Conservation (phyloP, 2,113 vertebrate genomes). For the Macquaria australasica region DNA sequence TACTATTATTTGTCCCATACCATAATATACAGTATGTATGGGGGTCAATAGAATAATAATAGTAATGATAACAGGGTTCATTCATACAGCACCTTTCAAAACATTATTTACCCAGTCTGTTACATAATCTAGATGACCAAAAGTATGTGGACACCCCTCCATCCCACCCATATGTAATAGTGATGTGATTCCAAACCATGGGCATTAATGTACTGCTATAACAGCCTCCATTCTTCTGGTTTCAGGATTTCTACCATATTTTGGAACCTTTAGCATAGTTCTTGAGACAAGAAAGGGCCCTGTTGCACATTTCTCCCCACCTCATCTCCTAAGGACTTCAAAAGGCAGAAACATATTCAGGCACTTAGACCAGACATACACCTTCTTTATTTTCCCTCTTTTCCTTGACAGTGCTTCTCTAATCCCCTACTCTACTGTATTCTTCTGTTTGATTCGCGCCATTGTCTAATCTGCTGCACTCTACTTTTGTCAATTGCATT, state of each 20-base stretch:
- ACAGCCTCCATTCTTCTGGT: no score
- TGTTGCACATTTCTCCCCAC: no score
- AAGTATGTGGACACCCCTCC: no score
- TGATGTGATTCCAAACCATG: no score
- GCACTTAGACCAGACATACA: background rate
- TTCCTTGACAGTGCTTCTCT: background rate
- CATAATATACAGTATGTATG: background rate
- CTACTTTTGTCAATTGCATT: no score
- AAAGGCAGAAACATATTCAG: background rate
- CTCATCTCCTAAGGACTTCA: background rate
- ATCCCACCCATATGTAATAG: no score
- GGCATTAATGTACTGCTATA: no score
- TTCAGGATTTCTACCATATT: no score
- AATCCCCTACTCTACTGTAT: background rate
- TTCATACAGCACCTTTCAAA: background rate
- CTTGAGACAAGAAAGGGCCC: no score
- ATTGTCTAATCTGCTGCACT: background rate
- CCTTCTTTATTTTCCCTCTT: background rate
- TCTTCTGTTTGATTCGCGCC: background rate
- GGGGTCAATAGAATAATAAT: background rate
- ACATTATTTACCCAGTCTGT: background rate
- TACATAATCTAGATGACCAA: background rate
- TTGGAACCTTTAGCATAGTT: no score
- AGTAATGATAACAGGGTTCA: background rate
- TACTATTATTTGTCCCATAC: background rate